Base-by-base conservation (phyloP, 2,113 vertebrate species). In the Chinchilla lanigera region DNA sequence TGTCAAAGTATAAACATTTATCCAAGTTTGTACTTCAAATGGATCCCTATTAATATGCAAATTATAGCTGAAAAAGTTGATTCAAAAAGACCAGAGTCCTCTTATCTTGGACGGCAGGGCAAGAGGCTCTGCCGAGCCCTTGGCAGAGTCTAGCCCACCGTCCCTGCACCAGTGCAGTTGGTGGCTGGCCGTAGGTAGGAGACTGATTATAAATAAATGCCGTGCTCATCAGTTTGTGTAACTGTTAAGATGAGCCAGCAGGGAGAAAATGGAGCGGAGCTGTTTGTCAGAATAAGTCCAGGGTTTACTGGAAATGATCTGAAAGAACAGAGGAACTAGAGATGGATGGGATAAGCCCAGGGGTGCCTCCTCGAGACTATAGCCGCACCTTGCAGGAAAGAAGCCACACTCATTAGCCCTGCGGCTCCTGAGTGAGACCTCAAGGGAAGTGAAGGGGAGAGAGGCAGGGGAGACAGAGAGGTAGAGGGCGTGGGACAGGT, bases 101-200 rank as follows among this genome's bases (percentile, higher is more conserved):
- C 38, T 75, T 69, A 95, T 5, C 65, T n/a, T n/a, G 24, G 24
- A 41, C 0, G 44, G 47, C 58, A 6, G 24, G 33, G 28, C 17
- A 61, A n/a, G 73, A 58, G 13, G 17, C 44, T 58, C 47, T 47
- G 11, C 17, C 1, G 19, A 26, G 17, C 1, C 13, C 44, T 60
- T 13, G 13, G 7, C 0, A 22, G 35, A 61, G 60, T 12, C 52
- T 38, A 38, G n/a, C 2, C 61, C 17, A 17, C 30, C 0, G 0
- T 22, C 20, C 75, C n/a, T 52, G 44, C 56, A 19, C 30, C 56
- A 1, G 54, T 1, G 13, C 54, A 58, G 19, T 14, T 13, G 7
- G 30, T 58, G 33, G 50, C 83, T 63, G 84, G 52, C 24, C 58
- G 7, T 1, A 24, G 60, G 30, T 9, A 1, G 12, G n/a, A 4